Conservation (phyloP, 2,888 invertebrate genomes). For the Siphlonurus alternatus region DNA sequence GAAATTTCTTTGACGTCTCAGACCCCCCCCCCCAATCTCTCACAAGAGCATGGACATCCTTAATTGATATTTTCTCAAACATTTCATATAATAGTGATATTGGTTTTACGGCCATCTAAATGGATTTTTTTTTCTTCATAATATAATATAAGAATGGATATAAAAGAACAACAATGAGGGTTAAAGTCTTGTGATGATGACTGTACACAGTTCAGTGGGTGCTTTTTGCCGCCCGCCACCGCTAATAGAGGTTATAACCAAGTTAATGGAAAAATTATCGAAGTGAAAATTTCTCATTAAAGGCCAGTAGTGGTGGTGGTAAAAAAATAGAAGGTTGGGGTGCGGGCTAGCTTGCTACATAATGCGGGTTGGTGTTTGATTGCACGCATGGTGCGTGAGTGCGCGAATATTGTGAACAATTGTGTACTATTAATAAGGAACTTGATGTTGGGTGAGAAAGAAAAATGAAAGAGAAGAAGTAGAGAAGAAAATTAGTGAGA, state of each 20-base stretch:
- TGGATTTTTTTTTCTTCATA: not conserved
- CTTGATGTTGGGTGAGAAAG: not conserved
- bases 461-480: not conserved
- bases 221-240: slow-evolving; percentile 10
- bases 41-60: not conserved
- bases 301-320: slow-evolving; percentile 12
- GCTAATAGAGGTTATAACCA: slow-evolving; percentile 20
- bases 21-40: not conserved
- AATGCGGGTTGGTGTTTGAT: not conserved
- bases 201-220: not conserved
- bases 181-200: not conserved
- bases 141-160: not conserved
- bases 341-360: not conserved
- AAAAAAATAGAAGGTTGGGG: not conserved
- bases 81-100: not conserved
- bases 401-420: not conserved
- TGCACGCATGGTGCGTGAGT: not conserved
- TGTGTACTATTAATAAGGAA: not conserved
- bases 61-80: not conserved
- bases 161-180: not conserved
- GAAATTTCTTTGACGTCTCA: not conserved
- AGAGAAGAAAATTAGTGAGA: not conserved
- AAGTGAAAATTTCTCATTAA: slow-evolving; percentile 23
- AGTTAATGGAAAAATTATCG: slow-evolving; percentile 23
- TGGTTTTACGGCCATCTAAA: not conserved